A percentile compares a stretch with the other conserved stretches of the same genome.
These are phyloP conservation scores for Spodoptera litura DNA, from an alignment of 1,140 invertebrate genomes.

Conservation along the genomic window DNA sequence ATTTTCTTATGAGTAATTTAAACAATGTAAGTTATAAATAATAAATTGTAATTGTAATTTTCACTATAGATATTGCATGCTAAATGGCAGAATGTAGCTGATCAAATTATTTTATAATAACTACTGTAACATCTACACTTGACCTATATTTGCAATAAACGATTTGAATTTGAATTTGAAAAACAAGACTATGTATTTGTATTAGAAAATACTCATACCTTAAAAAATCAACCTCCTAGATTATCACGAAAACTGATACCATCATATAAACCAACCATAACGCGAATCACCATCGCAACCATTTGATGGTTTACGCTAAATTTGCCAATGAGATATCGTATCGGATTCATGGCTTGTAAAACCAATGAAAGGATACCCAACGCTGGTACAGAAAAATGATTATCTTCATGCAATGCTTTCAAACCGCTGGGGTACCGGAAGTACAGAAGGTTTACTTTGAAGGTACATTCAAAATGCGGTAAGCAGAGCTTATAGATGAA, in stretches of 20 bases:
- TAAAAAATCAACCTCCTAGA: not conserved
- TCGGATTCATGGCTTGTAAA: conserved; percentile 75
- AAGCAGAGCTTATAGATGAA: not conserved
- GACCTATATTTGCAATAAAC: too few species aligned
- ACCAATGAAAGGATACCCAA: conserved; percentile 63
- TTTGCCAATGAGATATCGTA: conserved; percentile 78
- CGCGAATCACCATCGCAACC: conserved; percentile 34
- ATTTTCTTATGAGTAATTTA: too few species aligned
- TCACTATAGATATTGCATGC: too few species aligned
- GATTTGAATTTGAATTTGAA: too few species aligned
- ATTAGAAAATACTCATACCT: too few species aligned
- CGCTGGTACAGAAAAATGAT: conserved; percentile 53
- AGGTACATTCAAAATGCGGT: not conserved
- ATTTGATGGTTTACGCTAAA: conserved; percentile 78
- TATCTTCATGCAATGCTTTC: conserved; percentile 31
- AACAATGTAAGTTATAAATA: too few species aligned
- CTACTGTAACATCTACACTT: too few species aligned
- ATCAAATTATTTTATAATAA: too few species aligned
- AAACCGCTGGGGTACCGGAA: not conserved
- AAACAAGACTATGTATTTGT: too few species aligned
- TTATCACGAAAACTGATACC: not conserved
- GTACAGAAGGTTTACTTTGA: not conserved
- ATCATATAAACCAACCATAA: conserved; percentile 42
- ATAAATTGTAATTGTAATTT: too few species aligned
- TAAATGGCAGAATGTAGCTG: too few species aligned